These are phyloP conservation scores for Peromyscus leucopus DNA, from an alignment of 2,113 vertebrate genomes.

Conservation along the genomic window DNA sequence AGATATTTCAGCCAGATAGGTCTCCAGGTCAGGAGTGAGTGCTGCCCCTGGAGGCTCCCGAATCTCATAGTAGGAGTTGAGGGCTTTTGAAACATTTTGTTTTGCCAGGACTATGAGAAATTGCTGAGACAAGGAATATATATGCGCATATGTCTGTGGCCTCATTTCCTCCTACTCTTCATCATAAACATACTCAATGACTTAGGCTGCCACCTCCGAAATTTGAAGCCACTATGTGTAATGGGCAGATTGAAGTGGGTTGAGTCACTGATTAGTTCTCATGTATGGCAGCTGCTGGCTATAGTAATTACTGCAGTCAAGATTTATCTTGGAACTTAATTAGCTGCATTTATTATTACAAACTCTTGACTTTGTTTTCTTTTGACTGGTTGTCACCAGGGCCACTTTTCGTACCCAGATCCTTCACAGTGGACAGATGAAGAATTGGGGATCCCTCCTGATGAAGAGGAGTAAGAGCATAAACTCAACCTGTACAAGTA, in stretches of 20 bases:
- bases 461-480: conserved; percentile 89
- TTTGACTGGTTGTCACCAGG: conserved; percentile 85
- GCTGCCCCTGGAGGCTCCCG: background rate
- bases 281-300: background rate
- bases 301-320: background rate
- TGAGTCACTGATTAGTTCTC: background rate
- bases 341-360: background rate
- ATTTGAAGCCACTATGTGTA: background rate
- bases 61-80: background rate
- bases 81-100: background rate
- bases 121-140: background rate
- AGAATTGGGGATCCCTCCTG: conserved; percentile 94
- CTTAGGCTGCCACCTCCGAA: background rate
- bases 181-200: background rate
- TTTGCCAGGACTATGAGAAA: background rate
- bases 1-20: background rate
- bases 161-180: background rate
- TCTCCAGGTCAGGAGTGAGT: background rate
- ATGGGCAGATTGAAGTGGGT: background rate
- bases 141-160: background rate
- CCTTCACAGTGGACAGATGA: conserved; percentile 94
- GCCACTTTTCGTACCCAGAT: conserved; percentile 97
- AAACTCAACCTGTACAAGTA: background rate
- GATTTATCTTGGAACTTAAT: background rate
- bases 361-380: conserved; percentile 41